A percentile compares a stretch with the other conserved stretches of the same genome.
phyloP scores from a whole-genome alignment of 2,888 invertebrate species.

The Lamellibrachia columna region DNA sequence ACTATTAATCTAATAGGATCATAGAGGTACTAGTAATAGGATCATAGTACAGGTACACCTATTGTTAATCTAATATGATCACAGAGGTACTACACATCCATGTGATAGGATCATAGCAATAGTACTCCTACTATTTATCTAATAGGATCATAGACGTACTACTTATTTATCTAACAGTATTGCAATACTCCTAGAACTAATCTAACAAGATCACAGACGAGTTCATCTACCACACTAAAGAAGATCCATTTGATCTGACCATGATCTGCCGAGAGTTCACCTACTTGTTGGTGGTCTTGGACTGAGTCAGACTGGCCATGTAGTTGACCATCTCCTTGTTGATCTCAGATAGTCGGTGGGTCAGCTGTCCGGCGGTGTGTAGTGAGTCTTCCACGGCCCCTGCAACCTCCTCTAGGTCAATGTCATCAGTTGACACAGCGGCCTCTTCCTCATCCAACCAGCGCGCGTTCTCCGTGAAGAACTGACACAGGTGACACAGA shows the following conservation, averaged over 20 bases:
- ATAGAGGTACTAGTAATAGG: not conserved
- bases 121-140: not conserved
- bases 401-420: conserved; percentile 58
- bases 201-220: not conserved
- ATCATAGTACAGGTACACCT: not conserved
- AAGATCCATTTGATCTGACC: not conserved
- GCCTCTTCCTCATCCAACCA: conserved; percentile 55
- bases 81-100: not conserved
- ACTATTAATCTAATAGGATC: not conserved
- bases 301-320: conserved; percentile 53
- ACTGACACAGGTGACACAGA: conserved; percentile 42
- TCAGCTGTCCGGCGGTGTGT: conserved; percentile 50
- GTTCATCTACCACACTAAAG: not conserved
- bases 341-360: conserved; percentile 53
- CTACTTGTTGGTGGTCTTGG: conserved; percentile 53
- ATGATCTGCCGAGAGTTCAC: conserved; percentile 40
- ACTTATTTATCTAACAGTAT: not conserved
- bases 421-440: conserved; percentile 48
- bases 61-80: not conserved
- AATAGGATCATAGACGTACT: not conserved
- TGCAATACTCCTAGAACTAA: not conserved
- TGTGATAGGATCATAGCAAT: too few species aligned
- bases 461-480: conserved; percentile 57
- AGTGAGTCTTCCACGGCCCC: conserved; percentile 55
- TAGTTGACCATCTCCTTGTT: conserved; percentile 60